Evolutionary conservation across 2,888 invertebrate genomes (phyloP), one percentile per base, ranked within the genome.

Genomic region (Nymphalis polychloros): DNA sequence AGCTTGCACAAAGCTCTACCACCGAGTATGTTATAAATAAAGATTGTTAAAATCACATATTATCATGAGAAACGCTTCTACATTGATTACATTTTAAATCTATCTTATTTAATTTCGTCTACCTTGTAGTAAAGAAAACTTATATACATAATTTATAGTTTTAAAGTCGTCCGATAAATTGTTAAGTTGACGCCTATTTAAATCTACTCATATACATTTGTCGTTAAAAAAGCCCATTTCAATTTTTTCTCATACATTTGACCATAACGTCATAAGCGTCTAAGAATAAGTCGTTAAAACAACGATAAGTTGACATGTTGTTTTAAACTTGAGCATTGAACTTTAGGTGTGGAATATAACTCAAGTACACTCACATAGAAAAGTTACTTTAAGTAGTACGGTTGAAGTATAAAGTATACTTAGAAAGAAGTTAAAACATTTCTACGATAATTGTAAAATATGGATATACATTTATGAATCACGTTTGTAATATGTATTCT

Each of bases 271-370:
- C 49, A 65, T 63, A 61, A 57, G 59, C 19, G 41, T 53, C 53
- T 65, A 63, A 63, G 63, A 68, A 70, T 67, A 63, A 64, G 69
- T 69, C 66, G 68, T 68, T 59, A 61, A 68, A 71, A 65, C 63
- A 71, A 59, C 67, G 68, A 65, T 68, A 71, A 68, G 49, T 70
- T 68, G 67, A 65, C 68, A 67, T 68, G 68, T 68, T 71, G 70
- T 71, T 71, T 57, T 71, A 71, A 71, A 63, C 70, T 71, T 66
- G 61, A 65, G 62, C 70, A 65, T 67, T 71, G 68, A 68, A 71
- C 70, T 71, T 65, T 64, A 67, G 50, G 47, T 52, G 55, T 53
- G 19, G 53, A 27, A 35, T 60, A 55, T 66, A 48, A 61, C 61
- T 61, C 48, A 60, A 60, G 27, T 47, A 48, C 53, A 55, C 47